Base-by-base conservation (phyloP, 1,140 invertebrate genomes). In the Lepidotrigona ventralis region DNA sequence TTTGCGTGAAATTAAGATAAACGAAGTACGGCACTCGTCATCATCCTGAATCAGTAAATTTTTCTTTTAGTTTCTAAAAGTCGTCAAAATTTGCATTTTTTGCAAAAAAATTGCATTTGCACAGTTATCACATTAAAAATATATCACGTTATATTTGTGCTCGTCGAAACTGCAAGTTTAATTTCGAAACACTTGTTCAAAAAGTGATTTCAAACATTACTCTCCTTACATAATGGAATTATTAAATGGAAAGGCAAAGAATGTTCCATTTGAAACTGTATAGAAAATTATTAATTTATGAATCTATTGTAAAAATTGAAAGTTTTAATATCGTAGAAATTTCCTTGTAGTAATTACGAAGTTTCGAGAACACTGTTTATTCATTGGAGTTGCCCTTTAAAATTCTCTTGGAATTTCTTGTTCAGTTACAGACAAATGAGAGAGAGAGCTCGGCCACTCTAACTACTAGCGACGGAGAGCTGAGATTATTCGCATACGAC, bases 401-500 rank as follows among this genome's bases (percentile, higher is more conserved):
- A 33, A 33, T 33, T 33, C 33, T 33, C 39, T 21, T 46, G 1
- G 39, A 26, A 26, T 76, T 77, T 72, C 39, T 79, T 70, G 53
- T 83, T 79, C 46, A 94, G 93, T 92, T 94, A 89, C 93, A 94
- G 90, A 93, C 93, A 58, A 94, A 93, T 78, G 93, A 94, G 86
- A 92, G 92, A 90, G 94, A 94, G 87, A 94, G 92, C 76, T 94
- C 94, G 11, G 93, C 94, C 11, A 94, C 93, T 63, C 78, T 94
- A 54, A 94, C 93, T 78, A 94, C 94, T 60, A 94, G 92, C 84
- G 94, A 94, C 80, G 94, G 94, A 77, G 93, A 94, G 86, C 85
- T 94, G 79, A 91, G 93, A 89, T 91, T 94, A 78, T 94, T 93
- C 76, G 93, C 93, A 81, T 94, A 94, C 78, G 93, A 94, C 89